Base-by-base conservation (phyloP, 2,113 vertebrate species). In the Cheirogaleus medius region DNA sequence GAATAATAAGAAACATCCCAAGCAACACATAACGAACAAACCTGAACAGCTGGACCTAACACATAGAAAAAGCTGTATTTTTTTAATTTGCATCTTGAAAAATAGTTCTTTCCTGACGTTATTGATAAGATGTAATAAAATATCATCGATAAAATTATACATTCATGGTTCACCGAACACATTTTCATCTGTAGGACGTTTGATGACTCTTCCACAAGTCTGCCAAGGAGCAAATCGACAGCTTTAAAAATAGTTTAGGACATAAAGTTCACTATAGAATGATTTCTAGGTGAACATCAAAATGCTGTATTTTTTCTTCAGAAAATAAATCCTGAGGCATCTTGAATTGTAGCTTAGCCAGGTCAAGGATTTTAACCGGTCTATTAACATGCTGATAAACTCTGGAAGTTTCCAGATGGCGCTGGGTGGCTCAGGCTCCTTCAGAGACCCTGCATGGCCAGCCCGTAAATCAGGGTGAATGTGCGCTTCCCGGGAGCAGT, bases 351-450 rank as follows among this genome's bases (percentile, higher is more conserved):
- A 91, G 42, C 47, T 94, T 81, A 95, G 47, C 49, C 47, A 91
- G 49, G 68, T 94, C 91, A 96, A 87, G 91, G 97, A 96, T 90
- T 90, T 85, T 66, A 95, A 94, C 23, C 18, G 91, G 39, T 25
- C 81, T 47, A 34, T 14, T 77, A 94, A 98, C 97, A 93, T 81
- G 94, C 92, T 98, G 95, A 77, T 87, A 95, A 96, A 97, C 47
- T 81, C 18, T 10, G 1, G 34, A 21, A 58, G 13, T 85, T 98
- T 96, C 69, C 34, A 60, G 42, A 80, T 96, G 71, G 58, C 66
- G 0, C 3, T 47, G 66, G 60, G 34, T 90, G 14, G 68, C 58
- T 91, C 66, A 66, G 60, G 54, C 29, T 66, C 37, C 82, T 95
- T 93, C 52, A 86, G 47, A 82, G 63, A 81, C 29, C 23, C 52